These are phyloP conservation scores for Mystacides longicornis DNA, from an alignment of 2,888 invertebrate species.

Conservation along the genomic window DNA sequence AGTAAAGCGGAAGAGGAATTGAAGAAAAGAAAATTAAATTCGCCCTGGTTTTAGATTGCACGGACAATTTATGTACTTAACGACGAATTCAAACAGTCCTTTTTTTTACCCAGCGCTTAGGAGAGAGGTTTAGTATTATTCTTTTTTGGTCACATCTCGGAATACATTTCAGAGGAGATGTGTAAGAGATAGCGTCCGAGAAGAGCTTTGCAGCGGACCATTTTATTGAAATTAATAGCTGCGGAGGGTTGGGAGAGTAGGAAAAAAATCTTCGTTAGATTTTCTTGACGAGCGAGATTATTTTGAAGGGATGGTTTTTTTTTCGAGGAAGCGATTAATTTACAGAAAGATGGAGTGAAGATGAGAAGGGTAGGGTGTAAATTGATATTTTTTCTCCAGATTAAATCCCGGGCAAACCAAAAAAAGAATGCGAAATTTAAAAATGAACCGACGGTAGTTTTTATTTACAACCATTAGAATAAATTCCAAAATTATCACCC, in stretches of 20 bases:
- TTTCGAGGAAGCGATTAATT: neutral
- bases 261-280: neutral
- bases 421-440: too few species aligned
- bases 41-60: too few species aligned
- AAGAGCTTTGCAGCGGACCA: constrained; percentile 5
- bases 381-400: neutral
- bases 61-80: too few species aligned
- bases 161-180: neutral
- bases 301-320: neutral
- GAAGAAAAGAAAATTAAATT: too few species aligned
- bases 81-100: too few species aligned
- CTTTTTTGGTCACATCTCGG: neutral
- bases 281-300: neutral
- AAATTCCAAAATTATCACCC: too few species aligned
- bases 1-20: too few species aligned
- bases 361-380: neutral
- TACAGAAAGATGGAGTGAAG: neutral
- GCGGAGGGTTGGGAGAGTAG: constrained; percentile 4
- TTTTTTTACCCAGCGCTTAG: too few species aligned
- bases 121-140: neutral
- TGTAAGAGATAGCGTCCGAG: constrained; percentile 10
- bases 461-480: too few species aligned
- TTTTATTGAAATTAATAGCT: constrained; percentile 17
- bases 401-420: neutral
- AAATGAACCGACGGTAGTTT: too few species aligned